Evolutionary conservation across 2,113 vertebrate genomes (phyloP), one percentile per base, ranked within the genome.

Genomic region (Pelobates fuscus): DNA sequence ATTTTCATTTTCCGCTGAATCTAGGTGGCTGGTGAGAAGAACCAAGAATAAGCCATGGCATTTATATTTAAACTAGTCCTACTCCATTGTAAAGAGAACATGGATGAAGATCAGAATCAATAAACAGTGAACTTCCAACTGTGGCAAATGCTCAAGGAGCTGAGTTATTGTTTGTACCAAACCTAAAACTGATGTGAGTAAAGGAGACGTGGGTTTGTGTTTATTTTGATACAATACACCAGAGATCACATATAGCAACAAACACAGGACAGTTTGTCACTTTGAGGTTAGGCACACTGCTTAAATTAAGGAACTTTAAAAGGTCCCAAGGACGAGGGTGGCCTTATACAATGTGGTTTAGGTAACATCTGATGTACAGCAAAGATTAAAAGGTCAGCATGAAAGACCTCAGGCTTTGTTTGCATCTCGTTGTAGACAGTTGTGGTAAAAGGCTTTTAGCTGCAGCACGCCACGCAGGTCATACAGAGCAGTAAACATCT

Each of bases 141-240:
- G 30, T 60, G n/a, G 72, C 58, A 61, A 27, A 11, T 67, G 59
- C 32, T 14, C 27, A 64, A 76, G 72, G 25, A 60, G 30, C 62
- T 58, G 23, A 37, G 58, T 59, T 67, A 58, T 67, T 59, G 41
- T 55, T 67, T 65, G 62, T 26, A 23, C 27, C 64, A 60, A 26
- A 60, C 29, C 29, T 58, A 24, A 64, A 20, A 24, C 66, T 67
- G 72, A 76, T 60, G 41, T 60, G 24, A 60, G 32, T 60, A 64
- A 60, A 54, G 41, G 60, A 67, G 72, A 49, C 55, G 60, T 43
- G 54, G 8, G 23, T 67, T 76, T 67, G 5, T 76, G 72, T 67
- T 76, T 76, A 60, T 76, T 76, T 67, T 76, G 64, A 55, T 67
- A 76, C 72, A 60, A 67, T 76, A 60, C 63, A 76, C 72, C 24